Evolutionary conservation across 2,888 invertebrate species (phyloP), one percentile per base, ranked within the genome.

Genomic region (Incurvaria masculella): DNA sequence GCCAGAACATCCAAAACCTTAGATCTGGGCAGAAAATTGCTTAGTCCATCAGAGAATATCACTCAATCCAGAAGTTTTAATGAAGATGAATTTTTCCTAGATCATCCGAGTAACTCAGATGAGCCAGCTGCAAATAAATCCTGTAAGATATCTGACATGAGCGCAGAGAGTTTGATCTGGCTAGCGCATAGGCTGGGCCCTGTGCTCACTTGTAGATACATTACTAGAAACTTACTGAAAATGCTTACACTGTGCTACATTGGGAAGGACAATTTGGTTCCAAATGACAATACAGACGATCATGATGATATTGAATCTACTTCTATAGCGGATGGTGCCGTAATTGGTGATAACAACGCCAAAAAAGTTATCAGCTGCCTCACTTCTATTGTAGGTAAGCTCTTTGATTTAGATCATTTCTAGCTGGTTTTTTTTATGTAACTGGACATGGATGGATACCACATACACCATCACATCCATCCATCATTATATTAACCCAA

Each of bases 211-310:
- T 94, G 97, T 39, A 86, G 92, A 56, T 89, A 93, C 72, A 80
- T 98, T 21, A 91, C 96, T 0, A 83, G 93, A 51, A 97, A 97
- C 76, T 79, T 99, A 54, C 78, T 98, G 11, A 86, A 96, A 61
- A 96, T 98, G 92, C 72, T 98, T 46, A 92, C 95, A 0, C 71
- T 97, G 2, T 98, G 97, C 68, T 98, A 96, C 65, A 87, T 93
- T 19, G 94, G 91, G 0, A 86, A 84, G 60, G 91, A 91, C 53
- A 91, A 89, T 64, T 72, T 91, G 21, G 68, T 80, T 40, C 73
- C 81, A 1, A 65, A 72, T 52, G 81, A 80, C 1, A 62, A 66
- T 0, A 68, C 66, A 1, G 44, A 59, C 16, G 68, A 65, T 8
- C 68, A 61, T 19, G 78, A 78, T 54, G 75, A 69, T 55, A 80